These are phyloP conservation scores for Ennomos erosarius DNA, from an alignment of 2,888 invertebrate species.

Conservation along the genomic window DNA sequence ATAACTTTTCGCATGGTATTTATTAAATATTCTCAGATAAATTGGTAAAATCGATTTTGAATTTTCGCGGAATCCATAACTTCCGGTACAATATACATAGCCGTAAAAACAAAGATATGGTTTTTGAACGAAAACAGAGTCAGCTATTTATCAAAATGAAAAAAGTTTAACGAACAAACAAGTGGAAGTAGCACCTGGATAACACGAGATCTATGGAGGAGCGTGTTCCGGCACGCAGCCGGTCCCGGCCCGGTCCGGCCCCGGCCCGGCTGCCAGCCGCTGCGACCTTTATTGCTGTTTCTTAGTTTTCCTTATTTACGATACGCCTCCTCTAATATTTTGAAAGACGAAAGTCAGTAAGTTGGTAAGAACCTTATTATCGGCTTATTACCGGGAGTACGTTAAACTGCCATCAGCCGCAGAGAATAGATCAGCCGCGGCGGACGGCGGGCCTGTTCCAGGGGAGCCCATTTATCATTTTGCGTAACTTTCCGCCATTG, in stretches of 20 bases:
- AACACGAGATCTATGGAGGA: conserved; percentile 7
- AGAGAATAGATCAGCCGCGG: conserved; percentile 6
- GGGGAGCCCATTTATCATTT: conserved; percentile 14
- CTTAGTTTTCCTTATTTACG: conserved; percentile 36
- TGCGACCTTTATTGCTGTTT: conserved; percentile 27
- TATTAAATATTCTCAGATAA: no score
- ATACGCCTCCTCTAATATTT: conserved; percentile 23
- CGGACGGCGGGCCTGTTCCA: conserved; percentile 2
- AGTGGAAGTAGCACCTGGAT: conserved; percentile 22
- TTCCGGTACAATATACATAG: background rate
- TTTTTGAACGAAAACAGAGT: conserved; percentile 1
- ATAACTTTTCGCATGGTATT: no score
- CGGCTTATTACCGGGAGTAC: conserved; percentile 25
- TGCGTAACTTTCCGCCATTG: conserved; percentile 12
- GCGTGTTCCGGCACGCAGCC: background rate
- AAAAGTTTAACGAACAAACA: conserved; percentile 25
- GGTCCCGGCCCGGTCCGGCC: conserved; percentile 1
- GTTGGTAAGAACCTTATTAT: conserved; percentile 18
- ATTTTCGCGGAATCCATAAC: background rate
- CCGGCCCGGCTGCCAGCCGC: conserved; percentile 5
- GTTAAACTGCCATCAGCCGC: conserved; percentile 30
- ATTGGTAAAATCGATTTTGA: background rate
- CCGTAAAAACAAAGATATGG: background rate
- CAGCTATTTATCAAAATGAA: conserved; percentile 26
- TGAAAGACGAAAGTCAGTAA: conserved; percentile 22